Evolutionary conservation across 92 coral and sea anemone genomes (phyloP), one percentile per base, ranked within the genome.

Genomic region (Phenganax marumi): DNA sequence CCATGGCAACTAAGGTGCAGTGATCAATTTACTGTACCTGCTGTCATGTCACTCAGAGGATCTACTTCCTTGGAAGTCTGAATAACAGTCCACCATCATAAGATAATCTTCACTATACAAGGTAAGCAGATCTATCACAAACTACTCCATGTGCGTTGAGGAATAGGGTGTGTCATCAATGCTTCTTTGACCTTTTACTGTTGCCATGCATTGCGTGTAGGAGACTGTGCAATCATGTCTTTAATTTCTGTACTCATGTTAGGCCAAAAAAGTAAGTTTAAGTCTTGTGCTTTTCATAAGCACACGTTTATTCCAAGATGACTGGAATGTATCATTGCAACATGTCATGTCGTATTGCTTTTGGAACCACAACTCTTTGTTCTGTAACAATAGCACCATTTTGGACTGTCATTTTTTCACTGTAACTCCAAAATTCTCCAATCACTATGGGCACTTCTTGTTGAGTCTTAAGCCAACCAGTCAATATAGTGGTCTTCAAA

Each of bases 391-490:
- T 52, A 19, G 47, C 57, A 49, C 58, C 58, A 43, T 88, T 81
- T 72, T 78, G 89, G 53, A 82, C 68, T 13, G 88, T 64, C 56
- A 88, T 39, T 61, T 88, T 85, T 10, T 84, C 87, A 50, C 83
- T 72, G 57, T 68, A 87, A 18, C 11, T 78, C 90, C 89, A 90
- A 73, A 78, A 90, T 25, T 73, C 80, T 75, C 85, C 50, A 54
- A 88, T 86, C 19, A 63, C 22, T 57, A 50, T 79, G 19, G 91
- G 89, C 19, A 85, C 84, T 22, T 85, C 88, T 0, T 80, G 76
- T 81, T 73, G 65, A 18, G 51, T 24, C 68, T 87, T 82, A 48
- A 90, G 90, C 84, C 87, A 87, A 46, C 87, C 90, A 13, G 69
- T 53, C 7, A 84, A 57, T 21, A 80, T 79, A 2, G 86, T 73